Percentiles rank a stretch among this genome's conserved stretches.
Evolutionary conservation across 2,797 vertebrate species (phyloP).

Genomic region (Myotis pilosus): DNA sequence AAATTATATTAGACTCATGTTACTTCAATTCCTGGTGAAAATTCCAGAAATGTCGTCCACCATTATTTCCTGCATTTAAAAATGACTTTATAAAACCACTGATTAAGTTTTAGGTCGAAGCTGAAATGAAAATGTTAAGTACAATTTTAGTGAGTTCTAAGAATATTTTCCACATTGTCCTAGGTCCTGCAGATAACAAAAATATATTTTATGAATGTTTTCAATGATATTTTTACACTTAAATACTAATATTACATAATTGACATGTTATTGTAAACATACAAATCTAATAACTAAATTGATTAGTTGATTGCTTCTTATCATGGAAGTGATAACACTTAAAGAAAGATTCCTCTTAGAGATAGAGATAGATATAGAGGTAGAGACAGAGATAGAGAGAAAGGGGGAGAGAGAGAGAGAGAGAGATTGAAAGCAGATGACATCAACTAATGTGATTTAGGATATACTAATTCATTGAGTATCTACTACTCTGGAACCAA

Average conservation of each 20-base stretch:
- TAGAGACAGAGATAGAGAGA: background rate
- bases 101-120: conserved; percentile 42
- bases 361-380: background rate
- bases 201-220: background rate
- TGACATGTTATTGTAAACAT: background rate
- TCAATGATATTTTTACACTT: background rate
- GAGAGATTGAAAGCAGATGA: background rate
- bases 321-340: background rate
- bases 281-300: background rate
- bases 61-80: conserved; percentile 16
- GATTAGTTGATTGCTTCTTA: background rate
- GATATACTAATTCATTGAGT: background rate
- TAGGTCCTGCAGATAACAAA: background rate
- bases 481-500: no score
- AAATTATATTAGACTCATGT: background rate
- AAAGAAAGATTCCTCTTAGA: background rate
- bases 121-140: conserved; percentile 8
- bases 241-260: background rate
- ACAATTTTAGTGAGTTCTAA: background rate
- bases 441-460: background rate
- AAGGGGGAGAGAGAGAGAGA: background rate
- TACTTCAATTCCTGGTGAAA: conserved; percentile 27
- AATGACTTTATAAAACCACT: conserved; percentile 12
- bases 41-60: conserved; percentile 20
- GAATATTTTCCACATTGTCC: background rate